Evolutionary conservation across 2,888 invertebrate species (phyloP).

Genomic region (Caradrina kadenii): DNA sequence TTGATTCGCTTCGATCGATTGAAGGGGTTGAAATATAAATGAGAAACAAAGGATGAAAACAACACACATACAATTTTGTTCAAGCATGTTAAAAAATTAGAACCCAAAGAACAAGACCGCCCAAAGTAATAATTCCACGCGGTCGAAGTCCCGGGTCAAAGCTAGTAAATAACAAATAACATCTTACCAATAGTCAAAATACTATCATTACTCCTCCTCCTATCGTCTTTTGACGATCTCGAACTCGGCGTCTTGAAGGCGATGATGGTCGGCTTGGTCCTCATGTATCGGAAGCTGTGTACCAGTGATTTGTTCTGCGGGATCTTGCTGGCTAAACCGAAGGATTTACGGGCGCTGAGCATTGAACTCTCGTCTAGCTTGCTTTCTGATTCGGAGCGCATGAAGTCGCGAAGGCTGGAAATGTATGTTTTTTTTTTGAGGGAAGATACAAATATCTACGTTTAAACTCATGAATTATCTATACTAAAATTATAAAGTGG

Average conservation of each 20-base stretch:
- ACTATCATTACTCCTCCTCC: conserved; percentile 89
- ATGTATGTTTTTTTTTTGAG: background rate
- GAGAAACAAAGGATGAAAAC: too few relatives aligned
- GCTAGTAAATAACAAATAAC: background rate
- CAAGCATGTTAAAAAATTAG: too few relatives aligned
- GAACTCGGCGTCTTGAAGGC: conserved; percentile 96
- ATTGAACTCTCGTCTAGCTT: conserved; percentile 93
- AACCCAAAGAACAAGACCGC: too few relatives aligned
- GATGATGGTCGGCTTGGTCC: conserved; percentile 96
- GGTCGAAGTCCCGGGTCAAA: too few relatives aligned
- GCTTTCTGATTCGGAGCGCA: conserved; percentile 95
- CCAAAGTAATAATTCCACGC: too few relatives aligned
- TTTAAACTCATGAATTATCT: too few relatives aligned
- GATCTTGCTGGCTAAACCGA: conserved; percentile 81
- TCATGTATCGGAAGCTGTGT: conserved; percentile 97
- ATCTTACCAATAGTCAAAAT: conserved; percentile 88
- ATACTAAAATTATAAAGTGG: too few relatives aligned
- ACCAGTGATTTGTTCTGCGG: conserved; percentile 95
- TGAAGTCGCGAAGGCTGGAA: conserved; percentile 92
- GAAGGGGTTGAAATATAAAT: too few relatives aligned
- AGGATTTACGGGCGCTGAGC: conserved; percentile 70
- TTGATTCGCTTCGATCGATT: too few relatives aligned
- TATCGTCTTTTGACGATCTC: too few relatives aligned
- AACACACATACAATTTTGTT: too few relatives aligned
- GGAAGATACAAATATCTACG: background rate